Base-by-base conservation (phyloP, 2,888 invertebrate genomes). In the Ephialtes manifestator region DNA sequence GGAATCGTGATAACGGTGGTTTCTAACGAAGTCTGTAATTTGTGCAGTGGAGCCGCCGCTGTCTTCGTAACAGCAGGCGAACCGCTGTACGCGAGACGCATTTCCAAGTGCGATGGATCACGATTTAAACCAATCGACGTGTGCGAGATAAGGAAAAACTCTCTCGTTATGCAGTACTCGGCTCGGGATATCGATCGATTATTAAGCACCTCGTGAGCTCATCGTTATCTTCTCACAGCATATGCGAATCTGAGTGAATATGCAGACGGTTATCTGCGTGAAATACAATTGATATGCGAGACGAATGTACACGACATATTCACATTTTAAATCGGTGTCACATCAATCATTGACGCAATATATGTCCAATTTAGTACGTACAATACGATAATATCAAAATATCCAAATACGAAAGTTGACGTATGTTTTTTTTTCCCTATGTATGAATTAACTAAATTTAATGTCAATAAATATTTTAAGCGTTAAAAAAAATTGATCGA, bases 21-120 rank as follows among this genome's bases (percentile, higher is more conserved):
- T 87, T 90, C 91, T 92, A 92, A 92, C 91, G 89, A 92, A 92
- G 91, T 91, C 91, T 92, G 91, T 92, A 92, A 92, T 92, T 92
- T 92, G 92, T 83, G 86, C 86, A 74, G 70, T 79, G 77, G 78
- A 68, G 83, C 88, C 88, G 87, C 87, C 83, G 83, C 86, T 87
- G 87, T 84, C 84, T 77, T 72, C 83, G 75, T 67, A 78, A 83
- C 81, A 70, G 85, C 83, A 83, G 81, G 82, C 81, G 78, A 60
- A 70, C 51, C 60, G 63, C 71, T 76, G 65, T 76, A 85, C 76
- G 74, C 84, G 84, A 51, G 78, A 77, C 70, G 87, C 89, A 89
- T 88, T 89, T 77, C 85, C 74, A 82, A 84, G 81, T 81, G 86
- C 89, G 89, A 89, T 89, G 89, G 89, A 90, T 90, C 91, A 82